Conservation (phyloP, 2,113 vertebrate species). For the Corythoichthys haematopterus region DNA sequence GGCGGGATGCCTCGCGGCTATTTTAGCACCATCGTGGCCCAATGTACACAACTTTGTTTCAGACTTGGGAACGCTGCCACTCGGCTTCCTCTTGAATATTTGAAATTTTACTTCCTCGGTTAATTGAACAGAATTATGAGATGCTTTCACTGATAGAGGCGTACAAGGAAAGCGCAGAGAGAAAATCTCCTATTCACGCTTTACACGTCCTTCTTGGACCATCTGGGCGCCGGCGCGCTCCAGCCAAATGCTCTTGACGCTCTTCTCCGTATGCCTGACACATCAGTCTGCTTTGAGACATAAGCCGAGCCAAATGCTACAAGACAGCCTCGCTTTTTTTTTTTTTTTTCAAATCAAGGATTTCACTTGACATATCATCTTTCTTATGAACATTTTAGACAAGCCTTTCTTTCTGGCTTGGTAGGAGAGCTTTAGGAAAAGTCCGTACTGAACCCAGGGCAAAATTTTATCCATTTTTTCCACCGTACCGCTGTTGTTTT, state of each 20-base stretch:
- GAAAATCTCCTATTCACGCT: conserved; percentile 13
- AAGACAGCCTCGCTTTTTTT: background rate
- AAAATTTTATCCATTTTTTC: too few relatives aligned
- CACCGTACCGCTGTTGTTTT: too few relatives aligned
- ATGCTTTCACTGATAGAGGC: background rate
- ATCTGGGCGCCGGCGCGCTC: conserved; percentile 37
- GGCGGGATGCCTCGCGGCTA: conserved; percentile 22
- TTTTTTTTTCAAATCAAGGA: background rate
- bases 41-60: conserved; percentile 15
- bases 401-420: background rate
- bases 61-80: background rate
- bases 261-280: conserved; percentile 24
- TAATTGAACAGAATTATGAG: background rate
- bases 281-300: conserved; percentile 10
- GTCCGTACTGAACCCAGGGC: background rate
- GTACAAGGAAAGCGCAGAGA: background rate
- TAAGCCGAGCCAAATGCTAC: conserved; percentile 8
- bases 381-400: background rate
- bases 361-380: background rate
- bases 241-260: conserved; percentile 30
- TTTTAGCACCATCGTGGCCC: conserved; percentile 7
- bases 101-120: conserved; percentile 15
- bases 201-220: conserved; percentile 46
- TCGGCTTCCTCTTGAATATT: background rate
- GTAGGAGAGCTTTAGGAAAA: background rate